Evolutionary conservation across 2,113 vertebrate species (phyloP).

Genomic region (Psilopsiagon aymara): DNA sequence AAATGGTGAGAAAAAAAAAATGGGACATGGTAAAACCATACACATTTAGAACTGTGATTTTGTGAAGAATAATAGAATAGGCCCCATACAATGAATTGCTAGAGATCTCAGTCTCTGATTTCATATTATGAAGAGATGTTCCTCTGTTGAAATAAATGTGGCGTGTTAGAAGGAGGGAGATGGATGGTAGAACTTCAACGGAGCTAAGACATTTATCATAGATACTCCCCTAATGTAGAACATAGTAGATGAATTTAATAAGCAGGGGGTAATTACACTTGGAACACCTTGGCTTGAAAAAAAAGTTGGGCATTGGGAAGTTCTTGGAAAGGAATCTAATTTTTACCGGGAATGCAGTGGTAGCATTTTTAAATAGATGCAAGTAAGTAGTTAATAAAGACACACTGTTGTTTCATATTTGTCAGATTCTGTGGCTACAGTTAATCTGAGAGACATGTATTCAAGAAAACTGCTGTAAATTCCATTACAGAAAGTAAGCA

Average conservation of each 20-base stretch:
- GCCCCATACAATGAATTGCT: neutral
- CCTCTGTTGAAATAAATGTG: neutral
- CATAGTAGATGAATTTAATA: neutral
- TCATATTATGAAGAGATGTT: neutral
- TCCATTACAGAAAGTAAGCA: neutral
- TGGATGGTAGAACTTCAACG: neutral
- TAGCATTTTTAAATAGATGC: neutral
- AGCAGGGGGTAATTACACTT: neutral
- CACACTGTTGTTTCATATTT: neutral
- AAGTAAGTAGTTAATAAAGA: neutral
- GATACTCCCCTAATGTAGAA: neutral
- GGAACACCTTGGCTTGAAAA: neutral
- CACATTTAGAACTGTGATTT: neutral
- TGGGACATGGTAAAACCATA: neutral
- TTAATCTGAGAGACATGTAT: neutral
- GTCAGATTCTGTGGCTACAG: conserved; percentile 18
- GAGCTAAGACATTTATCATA: neutral
- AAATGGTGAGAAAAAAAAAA: neutral
- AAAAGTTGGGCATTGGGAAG: neutral
- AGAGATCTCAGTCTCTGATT: neutral
- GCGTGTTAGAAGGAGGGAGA: neutral
- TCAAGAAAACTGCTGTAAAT: neutral
- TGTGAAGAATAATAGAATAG: neutral
- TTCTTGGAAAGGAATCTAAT: neutral
- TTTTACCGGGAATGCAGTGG: neutral